Evolutionary conservation across 2,797 vertebrate genomes (phyloP).

Genomic region (Pseudocheirus occidentalis): DNA sequence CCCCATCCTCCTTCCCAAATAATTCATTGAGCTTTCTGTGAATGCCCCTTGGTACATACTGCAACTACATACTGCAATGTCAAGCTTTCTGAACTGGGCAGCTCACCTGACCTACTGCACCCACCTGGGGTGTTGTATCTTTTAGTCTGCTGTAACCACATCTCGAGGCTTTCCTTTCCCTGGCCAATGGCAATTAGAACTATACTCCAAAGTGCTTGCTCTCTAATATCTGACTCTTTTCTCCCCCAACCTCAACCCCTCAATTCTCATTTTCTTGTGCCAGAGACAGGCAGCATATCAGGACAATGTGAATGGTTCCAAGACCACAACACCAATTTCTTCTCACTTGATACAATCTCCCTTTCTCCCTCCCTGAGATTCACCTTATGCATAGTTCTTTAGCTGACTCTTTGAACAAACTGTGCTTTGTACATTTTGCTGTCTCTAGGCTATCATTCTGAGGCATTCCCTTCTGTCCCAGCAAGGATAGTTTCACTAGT

Average conservation of each 20-base stretch:
- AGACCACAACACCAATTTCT: background rate
- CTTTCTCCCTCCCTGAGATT: background rate
- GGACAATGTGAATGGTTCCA: background rate
- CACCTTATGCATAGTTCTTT: background rate
- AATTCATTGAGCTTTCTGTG: background rate
- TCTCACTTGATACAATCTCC: background rate
- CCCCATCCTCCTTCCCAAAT: background rate
- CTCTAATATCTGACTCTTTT: background rate
- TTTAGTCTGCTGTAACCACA: background rate
- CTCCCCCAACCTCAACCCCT: background rate
- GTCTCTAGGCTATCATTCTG: background rate
- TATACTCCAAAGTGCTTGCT: background rate
- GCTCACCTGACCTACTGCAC: background rate
- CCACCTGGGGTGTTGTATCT: background rate
- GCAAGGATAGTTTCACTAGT: slow-evolving; percentile 73
- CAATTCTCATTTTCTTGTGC: background rate
- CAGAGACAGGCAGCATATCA: background rate
- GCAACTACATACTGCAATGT: background rate
- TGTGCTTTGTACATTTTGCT: background rate
- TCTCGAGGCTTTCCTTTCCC: background rate
- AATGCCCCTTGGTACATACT: background rate
- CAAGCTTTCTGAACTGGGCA: background rate
- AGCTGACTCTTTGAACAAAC: background rate
- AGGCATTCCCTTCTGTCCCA: slow-evolving; percentile 28
- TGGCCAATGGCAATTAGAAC: background rate